Evolutionary conservation across 1,140 invertebrate species (phyloP), one percentile per base, ranked within the genome.

Genomic region (Ylistrum balloti): DNA sequence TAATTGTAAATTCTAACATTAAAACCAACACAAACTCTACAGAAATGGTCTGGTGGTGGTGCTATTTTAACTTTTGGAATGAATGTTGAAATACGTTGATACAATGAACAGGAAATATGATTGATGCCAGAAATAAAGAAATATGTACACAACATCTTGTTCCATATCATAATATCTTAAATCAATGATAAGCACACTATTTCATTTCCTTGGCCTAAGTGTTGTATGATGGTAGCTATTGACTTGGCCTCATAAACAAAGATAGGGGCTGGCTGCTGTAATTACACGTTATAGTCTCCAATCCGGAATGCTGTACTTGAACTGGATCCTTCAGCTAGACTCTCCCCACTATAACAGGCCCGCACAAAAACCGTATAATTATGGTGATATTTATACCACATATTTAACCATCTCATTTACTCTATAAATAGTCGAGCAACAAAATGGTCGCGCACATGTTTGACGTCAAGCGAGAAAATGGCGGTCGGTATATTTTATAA

Each of bases 211-310:
- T 74, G 56, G 56, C 56, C 56, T 74, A 28, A 74, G 56, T 11
- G 56, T 74, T 74, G 56, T 74, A 74, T 74, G 56, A 74, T 74
- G 56, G 56, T 74, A 74, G 56, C 56, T 74, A 74, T 74, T 74
- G 56, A 74, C 5, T 9, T 74, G 56, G 22, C 56, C 9, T 74
- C 9, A 74, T 74, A 74, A 74, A 74, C 22, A 74, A 74, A 3
- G 56, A 74, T 74, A 74, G 22, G 56, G 56, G 56, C 22, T 28
- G 56, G 56, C 56, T n/a, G 28, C n/a, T 74, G 56, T 74, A 74
- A 74, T 74, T 74, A 74, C 56, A 28, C 5, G 56, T 74, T 74
- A 74, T n/a, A 28, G 22, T 5, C 56, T 9, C n/a, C n/a, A 11
- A 74, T 74, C 56, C 56, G 56, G 56, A 74, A 74, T 74, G 22